Conservation (phyloP, 1,140 invertebrate species). For the Heliconius congener region DNA sequence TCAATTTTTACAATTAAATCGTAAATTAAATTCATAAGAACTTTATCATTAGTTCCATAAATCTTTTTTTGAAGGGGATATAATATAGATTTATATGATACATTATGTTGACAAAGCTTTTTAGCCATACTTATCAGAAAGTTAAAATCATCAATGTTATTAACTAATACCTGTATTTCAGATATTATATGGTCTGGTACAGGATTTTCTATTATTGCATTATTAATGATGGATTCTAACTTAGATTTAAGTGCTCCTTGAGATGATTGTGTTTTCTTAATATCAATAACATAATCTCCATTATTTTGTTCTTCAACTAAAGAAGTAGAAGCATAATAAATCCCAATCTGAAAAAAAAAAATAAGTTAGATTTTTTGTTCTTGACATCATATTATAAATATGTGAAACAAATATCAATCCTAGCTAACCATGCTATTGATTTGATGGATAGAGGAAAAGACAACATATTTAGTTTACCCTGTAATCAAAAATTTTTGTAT, state of each 20-base stretch:
- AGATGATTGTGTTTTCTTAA: conserved; percentile 43
- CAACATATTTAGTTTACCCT: too few relatives aligned
- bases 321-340: conserved; percentile 38
- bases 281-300: conserved; percentile 9
- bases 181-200: conserved; percentile 39
- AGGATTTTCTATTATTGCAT: conserved; percentile 39
- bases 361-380: not conserved
- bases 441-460: too few relatives aligned
- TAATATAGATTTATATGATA: conserved; percentile 59
- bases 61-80: conserved; percentile 64
- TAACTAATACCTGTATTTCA: conserved; percentile 56
- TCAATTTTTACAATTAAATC: conserved; percentile 69
- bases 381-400: too few relatives aligned
- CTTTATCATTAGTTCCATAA: conserved; percentile 45
- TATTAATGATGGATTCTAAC: conserved; percentile 52
- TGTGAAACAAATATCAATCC: too few relatives aligned
- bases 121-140: conserved; percentile 54
- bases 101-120: conserved; percentile 59
- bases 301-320: conserved; percentile 20
- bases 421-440: too few relatives aligned
- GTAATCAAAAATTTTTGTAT: too few relatives aligned
- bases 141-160: conserved; percentile 57
- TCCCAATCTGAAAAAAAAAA: conserved; percentile 39
- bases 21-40: conserved; percentile 47
- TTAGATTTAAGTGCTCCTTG: conserved; percentile 62